A percentile compares a stretch with the other conserved stretches of the same genome.
Evolutionary conservation across 2,113 vertebrate species (phyloP).

Genomic region (Psammodynastes pulverulentus): DNA sequence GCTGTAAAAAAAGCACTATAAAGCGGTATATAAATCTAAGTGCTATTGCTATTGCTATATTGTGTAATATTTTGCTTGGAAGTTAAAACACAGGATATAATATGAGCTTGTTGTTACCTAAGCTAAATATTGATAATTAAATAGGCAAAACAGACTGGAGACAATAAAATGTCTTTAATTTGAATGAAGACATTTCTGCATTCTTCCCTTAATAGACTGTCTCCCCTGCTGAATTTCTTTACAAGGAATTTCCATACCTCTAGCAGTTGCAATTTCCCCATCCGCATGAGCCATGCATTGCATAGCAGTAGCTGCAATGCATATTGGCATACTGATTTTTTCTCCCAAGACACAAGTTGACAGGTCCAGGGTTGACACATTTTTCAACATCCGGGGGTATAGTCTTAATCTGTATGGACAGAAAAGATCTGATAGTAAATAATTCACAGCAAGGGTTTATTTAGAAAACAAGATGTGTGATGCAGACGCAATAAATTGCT

Average conservation of each 20-base stretch:
- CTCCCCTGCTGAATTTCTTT: rapidly evolving
- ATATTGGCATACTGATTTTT: conserved; percentile 83
- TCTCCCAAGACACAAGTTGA: conserved; percentile 81
- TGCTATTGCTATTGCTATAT: no score
- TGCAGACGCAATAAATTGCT: neutral
- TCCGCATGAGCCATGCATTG: conserved; percentile 91
- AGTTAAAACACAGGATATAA: neutral
- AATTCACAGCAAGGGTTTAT: neutral
- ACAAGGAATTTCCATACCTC: conserved; percentile 68
- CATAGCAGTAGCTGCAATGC: conserved; percentile 87
- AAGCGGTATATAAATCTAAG: no score
- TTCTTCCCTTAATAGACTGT: rapidly evolving
- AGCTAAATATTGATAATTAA: neutral
- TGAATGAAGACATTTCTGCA: neutral
- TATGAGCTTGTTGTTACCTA: neutral
- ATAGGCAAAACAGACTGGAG: neutral
- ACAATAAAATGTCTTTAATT: neutral
- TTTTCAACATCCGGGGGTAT: conserved; percentile 82
- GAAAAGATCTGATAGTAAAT: neutral
- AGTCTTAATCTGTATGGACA: conserved; percentile 78
- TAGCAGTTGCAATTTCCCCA: conserved; percentile 83
- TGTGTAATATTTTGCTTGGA: neutral
- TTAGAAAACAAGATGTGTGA: neutral
- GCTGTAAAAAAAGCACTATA: no score
- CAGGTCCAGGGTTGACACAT: conserved; percentile 82